Percentiles rank a stretch among this genome's conserved stretches.
Evolutionary conservation across 2,797 vertebrate species (phyloP).

Genomic region (Anableps anableps): DNA sequence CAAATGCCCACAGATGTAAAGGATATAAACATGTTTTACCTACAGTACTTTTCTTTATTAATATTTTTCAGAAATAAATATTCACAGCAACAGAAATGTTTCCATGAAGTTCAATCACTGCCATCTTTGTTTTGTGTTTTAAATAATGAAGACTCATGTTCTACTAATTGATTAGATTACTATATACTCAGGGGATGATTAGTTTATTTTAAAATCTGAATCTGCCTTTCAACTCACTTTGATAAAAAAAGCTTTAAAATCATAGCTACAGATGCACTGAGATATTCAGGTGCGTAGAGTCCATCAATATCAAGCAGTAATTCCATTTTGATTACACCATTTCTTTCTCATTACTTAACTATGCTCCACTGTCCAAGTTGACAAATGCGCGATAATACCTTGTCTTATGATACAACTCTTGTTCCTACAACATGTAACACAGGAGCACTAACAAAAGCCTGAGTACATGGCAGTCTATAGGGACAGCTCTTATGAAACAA

Average conservation of each 20-base stretch:
- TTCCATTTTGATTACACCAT: constrained; percentile 69
- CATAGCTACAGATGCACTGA: not conserved
- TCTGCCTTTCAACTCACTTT: not conserved
- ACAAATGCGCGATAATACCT: constrained; percentile 51
- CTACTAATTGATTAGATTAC: constrained; percentile 17
- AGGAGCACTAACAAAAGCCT: constrained; percentile 40
- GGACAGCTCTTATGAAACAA: constrained; percentile 59
- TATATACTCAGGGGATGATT: constrained; percentile 6
- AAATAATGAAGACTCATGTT: not conserved
- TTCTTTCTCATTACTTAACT: constrained; percentile 46
- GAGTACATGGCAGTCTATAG: constrained; percentile 31
- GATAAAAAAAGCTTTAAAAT: too few relatives aligned
- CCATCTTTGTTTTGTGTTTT: not conserved
- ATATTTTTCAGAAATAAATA: not conserved
- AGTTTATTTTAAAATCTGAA: constrained; percentile 20
- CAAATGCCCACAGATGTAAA: too few relatives aligned
- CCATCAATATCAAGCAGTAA: constrained; percentile 58
- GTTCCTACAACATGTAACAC: constrained; percentile 8
- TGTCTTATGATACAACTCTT: constrained; percentile 21
- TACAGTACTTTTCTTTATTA: too few relatives aligned
- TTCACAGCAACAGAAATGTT: not conserved
- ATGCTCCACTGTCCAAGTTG: constrained; percentile 29
- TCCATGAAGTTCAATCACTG: not conserved
- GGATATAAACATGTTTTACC: too few relatives aligned
- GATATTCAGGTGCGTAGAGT: constrained; percentile 31